Conservation (phyloP, 2,113 vertebrate genomes). For the Chaetorhynchus papuensis region DNA sequence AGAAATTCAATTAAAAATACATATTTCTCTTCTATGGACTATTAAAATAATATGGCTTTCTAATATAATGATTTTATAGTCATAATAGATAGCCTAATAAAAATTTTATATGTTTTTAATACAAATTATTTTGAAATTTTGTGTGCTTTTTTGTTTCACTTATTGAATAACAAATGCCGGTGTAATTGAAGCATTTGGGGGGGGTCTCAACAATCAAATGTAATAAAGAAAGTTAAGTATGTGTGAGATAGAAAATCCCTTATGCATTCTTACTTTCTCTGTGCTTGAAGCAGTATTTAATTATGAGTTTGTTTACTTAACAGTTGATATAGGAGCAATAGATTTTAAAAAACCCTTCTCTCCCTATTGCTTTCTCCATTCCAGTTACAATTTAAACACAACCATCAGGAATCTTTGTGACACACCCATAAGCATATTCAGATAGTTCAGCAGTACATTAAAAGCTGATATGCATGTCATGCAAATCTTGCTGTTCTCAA, state of each 20-base stretch:
- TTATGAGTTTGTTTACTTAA: neutral
- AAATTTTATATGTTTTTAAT: neutral
- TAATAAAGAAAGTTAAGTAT: neutral
- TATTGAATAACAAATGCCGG: neutral
- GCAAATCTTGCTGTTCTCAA: neutral
- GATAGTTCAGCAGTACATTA: neutral
- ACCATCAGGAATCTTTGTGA: neutral
- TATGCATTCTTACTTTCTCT: neutral
- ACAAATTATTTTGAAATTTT: neutral
- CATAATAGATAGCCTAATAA: neutral
- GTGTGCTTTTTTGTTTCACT: neutral
- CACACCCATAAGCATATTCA: neutral
- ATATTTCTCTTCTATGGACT: neutral
- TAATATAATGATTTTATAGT: neutral
- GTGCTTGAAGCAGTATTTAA: neutral
- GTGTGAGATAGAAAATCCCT: neutral
- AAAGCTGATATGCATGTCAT: neutral
- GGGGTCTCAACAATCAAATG: neutral
- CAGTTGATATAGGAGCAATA: neutral
- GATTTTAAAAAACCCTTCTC: neutral
- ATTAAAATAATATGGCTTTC: neutral
- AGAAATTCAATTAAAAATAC: neutral
- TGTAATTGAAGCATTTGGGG: neutral
- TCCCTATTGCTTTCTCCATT: neutral
- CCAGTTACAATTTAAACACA: neutral